These are phyloP conservation scores for Stratiolaelaps scimitus DNA, from an alignment of 1,140 invertebrate species.

Conservation along the genomic window DNA sequence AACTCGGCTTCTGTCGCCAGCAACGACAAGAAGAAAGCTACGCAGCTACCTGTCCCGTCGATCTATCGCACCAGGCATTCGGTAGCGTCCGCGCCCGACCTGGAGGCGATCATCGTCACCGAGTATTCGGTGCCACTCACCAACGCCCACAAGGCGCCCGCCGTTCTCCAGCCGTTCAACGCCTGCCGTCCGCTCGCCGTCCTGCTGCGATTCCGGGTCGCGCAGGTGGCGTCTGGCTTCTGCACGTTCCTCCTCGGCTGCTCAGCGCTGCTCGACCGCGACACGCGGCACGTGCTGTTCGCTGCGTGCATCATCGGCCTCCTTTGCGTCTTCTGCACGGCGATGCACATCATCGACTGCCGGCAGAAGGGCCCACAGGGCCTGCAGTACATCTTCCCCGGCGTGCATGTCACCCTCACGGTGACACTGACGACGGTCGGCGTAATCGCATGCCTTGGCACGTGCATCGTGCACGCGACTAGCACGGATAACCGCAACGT, in stretches of 20 bases:
- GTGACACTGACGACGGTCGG: slow-evolving; percentile 24
- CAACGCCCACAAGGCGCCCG: slow-evolving; percentile 17
- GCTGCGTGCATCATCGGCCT: slow-evolving; percentile 11
- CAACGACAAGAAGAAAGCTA: slow-evolving; percentile 27
- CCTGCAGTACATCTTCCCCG: slow-evolving; percentile 26
- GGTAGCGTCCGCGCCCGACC: slow-evolving; percentile 28
- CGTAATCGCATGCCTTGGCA: slow-evolving; percentile 10
- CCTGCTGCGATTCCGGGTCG: slow-evolving; percentile 13
- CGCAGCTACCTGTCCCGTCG: slow-evolving; percentile 26
- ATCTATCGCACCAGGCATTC: slow-evolving; percentile 24
- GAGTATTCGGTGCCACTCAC: slow-evolving; percentile 26
- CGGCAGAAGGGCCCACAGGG: slow-evolving; percentile 8
- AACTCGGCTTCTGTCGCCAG: too few relatives aligned
- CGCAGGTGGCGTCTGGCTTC: slow-evolving; percentile 23
- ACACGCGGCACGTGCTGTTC: slow-evolving; percentile 2
- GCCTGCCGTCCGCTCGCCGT: slow-evolving; percentile 11
- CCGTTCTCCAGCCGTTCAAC: slow-evolving; percentile 19
- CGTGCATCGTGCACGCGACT: neutral
- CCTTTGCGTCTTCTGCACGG: slow-evolving; percentile 6
- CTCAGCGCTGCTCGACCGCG: slow-evolving; percentile 11
- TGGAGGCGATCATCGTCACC: slow-evolving; percentile 26
- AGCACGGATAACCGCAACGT: slow-evolving; percentile 17
- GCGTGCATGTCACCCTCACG: slow-evolving; percentile 16
- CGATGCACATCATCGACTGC: slow-evolving; percentile 10
- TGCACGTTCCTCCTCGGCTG: slow-evolving; percentile 17